Evolutionary conservation across 2,888 invertebrate genomes (phyloP).

Genomic region (Suillia variegata): DNA sequence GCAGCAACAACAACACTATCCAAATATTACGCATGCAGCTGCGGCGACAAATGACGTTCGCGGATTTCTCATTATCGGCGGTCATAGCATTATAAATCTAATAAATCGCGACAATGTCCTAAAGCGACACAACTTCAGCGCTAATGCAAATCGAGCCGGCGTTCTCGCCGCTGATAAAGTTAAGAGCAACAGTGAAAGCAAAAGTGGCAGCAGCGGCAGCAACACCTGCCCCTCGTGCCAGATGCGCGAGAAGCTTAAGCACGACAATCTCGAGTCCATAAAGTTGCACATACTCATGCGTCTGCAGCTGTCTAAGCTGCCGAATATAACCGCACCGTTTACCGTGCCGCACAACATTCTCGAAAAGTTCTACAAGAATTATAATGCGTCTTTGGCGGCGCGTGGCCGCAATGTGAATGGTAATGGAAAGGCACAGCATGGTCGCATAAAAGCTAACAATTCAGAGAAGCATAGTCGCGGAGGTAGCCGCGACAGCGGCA

Average conservation of each 20-base stretch:
- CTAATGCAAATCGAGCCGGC: neutral
- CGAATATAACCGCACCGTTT: constrained; percentile 69
- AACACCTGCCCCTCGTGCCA: constrained; percentile 65
- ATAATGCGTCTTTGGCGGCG: constrained; percentile 42
- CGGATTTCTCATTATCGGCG: too few species aligned
- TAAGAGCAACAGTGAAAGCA: neutral
- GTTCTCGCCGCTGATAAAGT: neutral
- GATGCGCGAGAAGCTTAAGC: constrained; percentile 66
- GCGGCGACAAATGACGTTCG: too few species aligned
- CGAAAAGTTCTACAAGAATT: constrained; percentile 59
- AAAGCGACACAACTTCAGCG: constrained; percentile 29
- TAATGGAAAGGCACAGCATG: neutral
- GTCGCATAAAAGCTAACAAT: neutral
- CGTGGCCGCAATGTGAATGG: too few species aligned
- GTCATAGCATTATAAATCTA: constrained; percentile 34
- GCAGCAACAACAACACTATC: too few species aligned
- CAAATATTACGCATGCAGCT: too few species aligned
- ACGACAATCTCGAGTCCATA: constrained; percentile 68
- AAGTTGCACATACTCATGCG: constrained; percentile 70
- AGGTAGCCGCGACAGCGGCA: neutral
- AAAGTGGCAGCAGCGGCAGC: neutral
- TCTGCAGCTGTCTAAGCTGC: constrained; percentile 68
- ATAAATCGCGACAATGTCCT: constrained; percentile 40
- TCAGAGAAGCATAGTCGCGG: too few species aligned
- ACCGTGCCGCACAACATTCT: constrained; percentile 66